phyloP scores from a whole-genome alignment of 2,113 vertebrate species.

The Merops nubicus region DNA sequence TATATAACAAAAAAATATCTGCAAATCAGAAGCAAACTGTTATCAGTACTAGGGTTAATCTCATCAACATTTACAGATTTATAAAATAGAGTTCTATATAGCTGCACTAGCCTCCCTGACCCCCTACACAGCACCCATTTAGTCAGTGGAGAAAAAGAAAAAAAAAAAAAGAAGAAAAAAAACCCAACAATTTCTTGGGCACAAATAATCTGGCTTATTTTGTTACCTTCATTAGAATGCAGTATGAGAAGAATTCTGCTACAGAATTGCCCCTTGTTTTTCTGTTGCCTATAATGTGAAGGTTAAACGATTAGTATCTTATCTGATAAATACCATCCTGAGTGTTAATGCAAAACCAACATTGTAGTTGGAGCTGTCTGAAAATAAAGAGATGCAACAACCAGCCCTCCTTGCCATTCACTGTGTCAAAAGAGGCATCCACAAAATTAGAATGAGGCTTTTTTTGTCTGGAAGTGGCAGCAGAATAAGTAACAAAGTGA shows the following conservation, averaged over 20 bases:
- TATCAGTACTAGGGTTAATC: neutral
- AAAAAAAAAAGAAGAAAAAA: too few species aligned
- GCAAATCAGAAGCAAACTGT: neutral
- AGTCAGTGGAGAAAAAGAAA: neutral
- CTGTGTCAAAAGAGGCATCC: neutral
- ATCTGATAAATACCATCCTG: neutral
- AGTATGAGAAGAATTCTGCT: neutral
- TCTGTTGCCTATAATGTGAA: neutral
- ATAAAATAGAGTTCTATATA: neutral
- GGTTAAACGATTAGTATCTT: neutral
- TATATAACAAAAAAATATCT: neutral
- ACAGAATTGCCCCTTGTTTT: neutral
- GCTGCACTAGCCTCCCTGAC: neutral
- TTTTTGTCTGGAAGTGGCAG: neutral
- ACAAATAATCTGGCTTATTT: neutral
- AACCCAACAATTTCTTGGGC: rapidly evolving
- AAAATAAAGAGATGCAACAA: neutral
- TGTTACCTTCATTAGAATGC: neutral
- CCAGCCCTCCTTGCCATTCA: neutral
- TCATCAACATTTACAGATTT: neutral
- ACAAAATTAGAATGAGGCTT: neutral
- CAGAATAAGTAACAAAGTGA: neutral
- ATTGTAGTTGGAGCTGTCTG: neutral
- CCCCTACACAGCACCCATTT: neutral
- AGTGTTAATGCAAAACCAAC: neutral